Evolutionary conservation across 2,888 invertebrate genomes (phyloP).

Genomic region (Xylocampa areola): DNA sequence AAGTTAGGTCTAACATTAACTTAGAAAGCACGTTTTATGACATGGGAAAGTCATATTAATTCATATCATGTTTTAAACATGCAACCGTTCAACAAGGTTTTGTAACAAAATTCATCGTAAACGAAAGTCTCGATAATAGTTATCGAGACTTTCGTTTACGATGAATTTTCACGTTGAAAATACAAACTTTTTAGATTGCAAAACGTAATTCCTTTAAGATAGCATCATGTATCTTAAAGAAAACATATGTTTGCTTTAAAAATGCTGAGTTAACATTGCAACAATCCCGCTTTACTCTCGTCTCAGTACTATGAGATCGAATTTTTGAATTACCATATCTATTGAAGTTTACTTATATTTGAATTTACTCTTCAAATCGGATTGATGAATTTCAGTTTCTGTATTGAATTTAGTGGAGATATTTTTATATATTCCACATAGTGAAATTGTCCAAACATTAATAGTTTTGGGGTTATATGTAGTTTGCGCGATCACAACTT

Average conservation of each 20-base stretch:
- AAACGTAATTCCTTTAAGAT: slow-evolving; percentile 20
- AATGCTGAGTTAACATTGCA: slow-evolving; percentile 14
- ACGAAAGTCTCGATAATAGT: slow-evolving; percentile 10
- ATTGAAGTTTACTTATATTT: slow-evolving; percentile 13
- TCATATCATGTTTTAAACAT: no score
- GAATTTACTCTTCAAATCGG: slow-evolving; percentile 3
- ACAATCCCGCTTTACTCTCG: slow-evolving; percentile 19
- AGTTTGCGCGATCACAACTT: no score
- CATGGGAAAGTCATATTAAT: no score
- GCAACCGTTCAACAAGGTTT: no score
- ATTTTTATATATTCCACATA: not conserved
- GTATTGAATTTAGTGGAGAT: not conserved
- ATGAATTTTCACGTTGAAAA: slow-evolving; percentile 8
- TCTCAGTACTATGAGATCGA: slow-evolving; percentile 14
- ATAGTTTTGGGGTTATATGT: no score
- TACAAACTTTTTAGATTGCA: slow-evolving; percentile 18
- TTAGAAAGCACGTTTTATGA: no score
- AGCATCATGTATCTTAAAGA: slow-evolving; percentile 20
- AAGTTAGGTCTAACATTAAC: no score
- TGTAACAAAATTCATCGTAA: slow-evolving; percentile 1
- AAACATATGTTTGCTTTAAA: slow-evolving; percentile 16
- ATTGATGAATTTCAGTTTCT: not conserved
- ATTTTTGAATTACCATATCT: slow-evolving; percentile 13
- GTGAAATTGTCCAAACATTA: no score
- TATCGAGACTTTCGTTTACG: slow-evolving; percentile 8